Conservation (phyloP, 2,888 invertebrate species). For the Cephus sareptanus region DNA sequence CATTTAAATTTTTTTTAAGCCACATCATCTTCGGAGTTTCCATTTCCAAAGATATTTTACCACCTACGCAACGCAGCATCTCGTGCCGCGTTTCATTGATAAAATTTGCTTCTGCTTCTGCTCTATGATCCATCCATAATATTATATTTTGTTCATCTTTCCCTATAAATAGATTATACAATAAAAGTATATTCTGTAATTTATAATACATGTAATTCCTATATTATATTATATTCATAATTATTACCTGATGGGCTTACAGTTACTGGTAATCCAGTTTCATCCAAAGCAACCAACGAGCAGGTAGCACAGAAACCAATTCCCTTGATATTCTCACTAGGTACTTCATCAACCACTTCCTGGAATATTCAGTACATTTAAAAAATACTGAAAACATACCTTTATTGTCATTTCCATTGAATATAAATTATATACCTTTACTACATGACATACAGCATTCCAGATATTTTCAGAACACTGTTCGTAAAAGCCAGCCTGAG, state of each 20-base stretch:
- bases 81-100: constrained; percentile 83
- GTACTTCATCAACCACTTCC: constrained; percentile 71
- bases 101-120: constrained; percentile 79
- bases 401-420: background rate
- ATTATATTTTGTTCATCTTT: constrained; percentile 83
- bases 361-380: constrained; percentile 55
- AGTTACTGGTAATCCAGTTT: constrained; percentile 75
- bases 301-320: constrained; percentile 97
- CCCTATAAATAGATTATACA: constrained; percentile 61
- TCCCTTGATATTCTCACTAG: constrained; percentile 76
- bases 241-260: constrained; percentile 73
- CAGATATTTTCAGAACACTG: constrained; percentile 93
- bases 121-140: constrained; percentile 94
- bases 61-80: constrained; percentile 88
- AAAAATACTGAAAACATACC: background rate
- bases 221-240: constrained; percentile 2
- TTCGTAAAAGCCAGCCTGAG: constrained; percentile 82
- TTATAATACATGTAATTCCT: background rate
- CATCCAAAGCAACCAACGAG: constrained; percentile 85
- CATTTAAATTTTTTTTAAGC: constrained; percentile 81
- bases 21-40: constrained; percentile 94
- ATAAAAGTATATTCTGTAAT: background rate
- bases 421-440: constrained; percentile 73
- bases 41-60: constrained; percentile 96
- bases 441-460: constrained; percentile 77